phyloP scores from a whole-genome alignment of 2,888 invertebrate species.

The Morinoia aosen region DNA sequence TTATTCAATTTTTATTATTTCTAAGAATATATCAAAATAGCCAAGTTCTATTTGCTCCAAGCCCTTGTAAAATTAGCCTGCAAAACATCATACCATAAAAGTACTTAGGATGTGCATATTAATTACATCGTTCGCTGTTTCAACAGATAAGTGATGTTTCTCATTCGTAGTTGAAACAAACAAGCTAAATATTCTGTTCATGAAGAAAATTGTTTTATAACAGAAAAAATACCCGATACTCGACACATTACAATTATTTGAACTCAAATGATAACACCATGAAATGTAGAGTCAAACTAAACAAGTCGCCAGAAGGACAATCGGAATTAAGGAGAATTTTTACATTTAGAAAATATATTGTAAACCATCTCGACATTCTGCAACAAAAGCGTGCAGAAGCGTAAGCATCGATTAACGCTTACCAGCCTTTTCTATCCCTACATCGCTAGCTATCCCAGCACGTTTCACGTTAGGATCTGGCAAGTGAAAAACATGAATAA shows the following conservation, averaged over 20 bases:
- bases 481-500: slow-evolving; percentile 2
- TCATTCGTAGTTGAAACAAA: too few relatives aligned
- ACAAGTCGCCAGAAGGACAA: not conserved
- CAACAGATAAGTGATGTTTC: not conserved
- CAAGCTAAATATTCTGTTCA: too few relatives aligned
- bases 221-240: too few relatives aligned
- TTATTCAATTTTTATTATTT: too few relatives aligned
- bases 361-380: not conserved
- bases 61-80: not conserved
- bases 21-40: too few relatives aligned
- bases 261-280: not conserved
- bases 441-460: not conserved
- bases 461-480: not conserved
- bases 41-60: too few relatives aligned
- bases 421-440: not conserved
- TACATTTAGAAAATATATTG: not conserved
- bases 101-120: not conserved
- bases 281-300: not conserved
- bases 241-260: too few relatives aligned
- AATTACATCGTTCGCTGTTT: not conserved
- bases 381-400: not conserved
- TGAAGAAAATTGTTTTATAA: too few relatives aligned
- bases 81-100: not conserved
- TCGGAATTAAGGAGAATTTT: not conserved
- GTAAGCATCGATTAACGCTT: not conserved